A percentile compares a stretch with the other conserved stretches of the same genome.
Conservation (phyloP, 2,113 vertebrate genomes). For the Arothron firmamentum region DNA sequence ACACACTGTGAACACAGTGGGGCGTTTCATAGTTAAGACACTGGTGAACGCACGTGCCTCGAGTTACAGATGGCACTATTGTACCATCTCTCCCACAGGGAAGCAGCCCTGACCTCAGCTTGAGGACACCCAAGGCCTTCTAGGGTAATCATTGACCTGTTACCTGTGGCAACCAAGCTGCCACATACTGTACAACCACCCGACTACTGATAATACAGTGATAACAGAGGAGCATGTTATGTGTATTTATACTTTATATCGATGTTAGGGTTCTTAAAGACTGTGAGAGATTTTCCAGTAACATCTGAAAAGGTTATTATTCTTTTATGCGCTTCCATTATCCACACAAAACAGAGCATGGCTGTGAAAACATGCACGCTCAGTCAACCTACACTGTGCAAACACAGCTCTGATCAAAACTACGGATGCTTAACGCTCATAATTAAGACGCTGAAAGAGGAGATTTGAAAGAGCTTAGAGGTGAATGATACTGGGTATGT, state of each 20-base stretch:
- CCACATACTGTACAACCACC: slow-evolving; percentile 49
- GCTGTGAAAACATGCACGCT: slow-evolving; percentile 33
- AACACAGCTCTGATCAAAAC: slow-evolving; percentile 25
- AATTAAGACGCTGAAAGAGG: slow-evolving; percentile 1
- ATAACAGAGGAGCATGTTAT: background rate
- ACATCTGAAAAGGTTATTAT: slow-evolving; percentile 7
- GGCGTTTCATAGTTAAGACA: slow-evolving; percentile 32
- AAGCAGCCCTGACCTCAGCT: slow-evolving; percentile 52
- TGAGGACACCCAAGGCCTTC: slow-evolving; percentile 61
- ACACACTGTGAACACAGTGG: slow-evolving; percentile 25
- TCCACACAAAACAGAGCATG: slow-evolving; percentile 11
- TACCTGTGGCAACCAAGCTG: slow-evolving; percentile 56
- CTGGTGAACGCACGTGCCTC: slow-evolving; percentile 21
- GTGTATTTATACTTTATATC: background rate
- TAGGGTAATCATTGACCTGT: slow-evolving; percentile 73
- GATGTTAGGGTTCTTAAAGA: background rate
- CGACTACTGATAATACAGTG: slow-evolving; percentile 37
- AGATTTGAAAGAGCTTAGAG: slow-evolving; percentile 3
- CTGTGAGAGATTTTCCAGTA: no score
- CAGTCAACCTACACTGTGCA: slow-evolving; percentile 19
- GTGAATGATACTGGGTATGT: background rate
- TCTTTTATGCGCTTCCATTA: slow-evolving; percentile 12
- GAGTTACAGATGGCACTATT: slow-evolving; percentile 35
- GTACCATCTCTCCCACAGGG: slow-evolving; percentile 25
- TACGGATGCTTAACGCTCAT: slow-evolving; percentile 6